Evolutionary conservation across 2,888 invertebrate genomes (phyloP).

Genomic region (Thelaira solivaga): DNA sequence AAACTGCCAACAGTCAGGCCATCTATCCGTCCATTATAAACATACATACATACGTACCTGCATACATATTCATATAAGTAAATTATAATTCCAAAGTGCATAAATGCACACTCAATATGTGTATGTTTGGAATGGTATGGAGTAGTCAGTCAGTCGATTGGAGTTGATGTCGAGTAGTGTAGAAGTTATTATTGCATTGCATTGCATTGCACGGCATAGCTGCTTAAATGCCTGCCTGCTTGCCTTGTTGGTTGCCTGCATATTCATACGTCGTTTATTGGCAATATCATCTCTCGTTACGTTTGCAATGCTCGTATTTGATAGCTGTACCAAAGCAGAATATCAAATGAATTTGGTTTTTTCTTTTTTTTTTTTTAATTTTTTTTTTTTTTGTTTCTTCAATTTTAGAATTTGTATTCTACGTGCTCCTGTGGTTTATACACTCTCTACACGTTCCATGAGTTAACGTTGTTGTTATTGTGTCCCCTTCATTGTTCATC

Average conservation of each 20-base stretch:
- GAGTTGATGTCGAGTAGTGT: slow-evolving; percentile 40
- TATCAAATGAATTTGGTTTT: slow-evolving; percentile 55
- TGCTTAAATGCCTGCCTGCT: slow-evolving; percentile 38
- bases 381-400: slow-evolving; percentile 39
- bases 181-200: slow-evolving; percentile 60
- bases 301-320: slow-evolving; percentile 61
- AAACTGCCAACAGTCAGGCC: slow-evolving; percentile 17
- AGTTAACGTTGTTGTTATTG: slow-evolving; percentile 14
- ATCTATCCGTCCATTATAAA: slow-evolving; percentile 1
- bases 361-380: background rate
- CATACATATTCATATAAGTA: slow-evolving; percentile 51
- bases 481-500: slow-evolving; percentile 42
- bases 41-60: background rate
- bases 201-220: slow-evolving; percentile 47
- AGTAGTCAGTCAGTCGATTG: slow-evolving; percentile 25
- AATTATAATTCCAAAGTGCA: slow-evolving; percentile 62
- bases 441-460: slow-evolving; percentile 56
- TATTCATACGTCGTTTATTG: slow-evolving; percentile 60
- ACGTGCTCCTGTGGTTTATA: slow-evolving; percentile 60
- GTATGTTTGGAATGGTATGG: slow-evolving; percentile 45
- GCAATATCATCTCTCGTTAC: slow-evolving; percentile 61
- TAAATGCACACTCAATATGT: slow-evolving; percentile 55
- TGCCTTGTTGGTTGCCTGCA: slow-evolving; percentile 34
- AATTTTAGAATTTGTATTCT: slow-evolving; percentile 59
- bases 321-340: slow-evolving; percentile 61